Percentiles rank a stretch among this genome's conserved stretches.
Evolutionary conservation across 1,140 invertebrate species (phyloP).

Genomic region (Anastrepha ludens): DNA sequence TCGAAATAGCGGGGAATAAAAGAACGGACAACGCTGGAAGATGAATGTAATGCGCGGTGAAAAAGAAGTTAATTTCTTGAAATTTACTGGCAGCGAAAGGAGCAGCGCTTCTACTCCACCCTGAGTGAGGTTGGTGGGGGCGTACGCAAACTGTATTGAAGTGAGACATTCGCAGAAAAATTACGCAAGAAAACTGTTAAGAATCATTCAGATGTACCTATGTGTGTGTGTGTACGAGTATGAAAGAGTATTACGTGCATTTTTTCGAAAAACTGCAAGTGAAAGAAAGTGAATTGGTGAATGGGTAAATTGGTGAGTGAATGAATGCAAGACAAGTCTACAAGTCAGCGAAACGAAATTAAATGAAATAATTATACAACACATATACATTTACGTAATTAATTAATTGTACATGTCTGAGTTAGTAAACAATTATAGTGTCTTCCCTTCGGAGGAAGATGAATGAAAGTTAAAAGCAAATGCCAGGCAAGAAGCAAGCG

Average conservation of each 20-base stretch:
- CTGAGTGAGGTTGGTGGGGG: background rate
- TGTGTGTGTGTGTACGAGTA: background rate
- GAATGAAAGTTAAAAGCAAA: conserved; percentile 30
- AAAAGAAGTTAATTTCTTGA: conserved; percentile 48
- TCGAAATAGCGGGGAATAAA: background rate
- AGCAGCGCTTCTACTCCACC: background rate
- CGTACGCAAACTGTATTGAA: background rate
- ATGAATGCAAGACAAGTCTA: conserved; percentile 34
- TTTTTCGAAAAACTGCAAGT: conserved; percentile 17
- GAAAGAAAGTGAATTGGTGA: conserved; percentile 45
- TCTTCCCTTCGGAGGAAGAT: background rate
- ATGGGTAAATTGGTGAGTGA: background rate
- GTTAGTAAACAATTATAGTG: conserved; percentile 10
- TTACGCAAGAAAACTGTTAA: conserved; percentile 10
- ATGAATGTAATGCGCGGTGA: background rate
- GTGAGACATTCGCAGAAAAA: background rate
- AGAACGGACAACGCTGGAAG: background rate
- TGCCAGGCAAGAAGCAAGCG: background rate
- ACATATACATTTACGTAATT: conserved; percentile 16
- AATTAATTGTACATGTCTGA: conserved; percentile 35
- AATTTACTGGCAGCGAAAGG: background rate
- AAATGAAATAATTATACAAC: conserved; percentile 41
- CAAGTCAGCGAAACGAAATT: conserved; percentile 48
- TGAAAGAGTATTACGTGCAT: background rate
- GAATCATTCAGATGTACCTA: background rate